Base-by-base conservation (phyloP, 2,888 invertebrate species). In the Cosmorhoe ocellata region DNA sequence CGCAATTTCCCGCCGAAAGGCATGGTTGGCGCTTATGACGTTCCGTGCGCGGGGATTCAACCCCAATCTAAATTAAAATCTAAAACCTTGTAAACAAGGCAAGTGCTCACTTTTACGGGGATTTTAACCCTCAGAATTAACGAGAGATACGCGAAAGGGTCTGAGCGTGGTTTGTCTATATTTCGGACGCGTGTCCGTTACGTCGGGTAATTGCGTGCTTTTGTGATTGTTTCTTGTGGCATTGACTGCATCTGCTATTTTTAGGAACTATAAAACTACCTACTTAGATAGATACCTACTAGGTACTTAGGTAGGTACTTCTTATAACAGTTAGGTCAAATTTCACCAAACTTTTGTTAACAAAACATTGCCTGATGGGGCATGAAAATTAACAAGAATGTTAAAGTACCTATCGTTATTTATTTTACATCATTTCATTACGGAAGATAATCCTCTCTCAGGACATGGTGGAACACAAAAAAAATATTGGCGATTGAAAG, bases 11-110 rank as follows among this genome's bases (percentile, higher is more conserved):
- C 67, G 70, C 50, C 33, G 13, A 40, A 61, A 59, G 53, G 49
- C n/a, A n/a, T n/a, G n/a, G 11, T 63, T 24, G 76, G 57, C 79
- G 69, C 63, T 81, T 89, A 80, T 64, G 79, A 60, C 81, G 58
- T 79, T 85, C 76, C 59, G 68, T 52, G 60, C 49, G 59, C 61
- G 63, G 44, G 38, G 48, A 54, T 56, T 46, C 81, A 67, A 86
- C 90, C 90, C 91, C 90, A 90, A 91, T 91, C 91, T 91, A 91
- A 91, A 91, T 91, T 91, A 91, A 91, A 91, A 91, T 91, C 91
- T 91, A 90, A 91, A 91, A 89, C 91, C 90, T 90, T 91, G 91
- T 91, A 91, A 91, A 91, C 91, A 91, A 91, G 90, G 84, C 90
- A 90, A 91, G 91, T 90, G 91, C 90, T 91, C 91, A 90, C 90